Evolutionary conservation across 2,113 vertebrate species (phyloP).

Genomic region (Calyptomena viridis): DNA sequence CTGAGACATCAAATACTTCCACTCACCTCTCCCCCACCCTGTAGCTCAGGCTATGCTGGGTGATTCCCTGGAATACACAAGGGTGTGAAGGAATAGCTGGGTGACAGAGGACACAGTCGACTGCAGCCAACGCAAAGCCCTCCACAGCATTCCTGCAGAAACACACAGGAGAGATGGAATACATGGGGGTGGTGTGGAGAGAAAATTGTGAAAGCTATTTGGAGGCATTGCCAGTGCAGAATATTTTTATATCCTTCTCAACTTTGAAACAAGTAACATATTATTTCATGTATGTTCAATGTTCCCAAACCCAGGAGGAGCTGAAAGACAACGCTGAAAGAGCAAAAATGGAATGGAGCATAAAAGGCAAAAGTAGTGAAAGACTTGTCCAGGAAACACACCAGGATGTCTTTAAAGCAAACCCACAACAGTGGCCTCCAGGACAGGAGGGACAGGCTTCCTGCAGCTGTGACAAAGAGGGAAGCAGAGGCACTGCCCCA

Average conservation of each 20-base stretch:
- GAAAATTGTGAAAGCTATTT: conserved; percentile 40
- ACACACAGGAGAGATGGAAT: not conserved
- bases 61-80: not conserved
- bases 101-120: not conserved
- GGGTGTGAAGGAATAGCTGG: not conserved
- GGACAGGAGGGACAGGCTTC: not conserved
- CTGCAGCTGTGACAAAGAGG: not conserved
- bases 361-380: not conserved
- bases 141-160: not conserved
- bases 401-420: not conserved
- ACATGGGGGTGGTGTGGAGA: not conserved
- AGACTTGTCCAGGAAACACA: not conserved
- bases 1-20: not conserved
- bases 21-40: not conserved
- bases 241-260: conserved; percentile 10
- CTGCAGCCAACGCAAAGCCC: not conserved
- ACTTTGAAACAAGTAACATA: not conserved
- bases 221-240: not conserved
- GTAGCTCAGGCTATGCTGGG: not conserved
- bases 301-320: not conserved
- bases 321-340: not conserved
- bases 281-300: not conserved
- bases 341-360: not conserved
- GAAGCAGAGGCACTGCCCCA: not conserved
- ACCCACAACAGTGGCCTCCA: not conserved